Base-by-base conservation (phyloP, 1,140 invertebrate genomes). In the Euborellia annulipes region DNA sequence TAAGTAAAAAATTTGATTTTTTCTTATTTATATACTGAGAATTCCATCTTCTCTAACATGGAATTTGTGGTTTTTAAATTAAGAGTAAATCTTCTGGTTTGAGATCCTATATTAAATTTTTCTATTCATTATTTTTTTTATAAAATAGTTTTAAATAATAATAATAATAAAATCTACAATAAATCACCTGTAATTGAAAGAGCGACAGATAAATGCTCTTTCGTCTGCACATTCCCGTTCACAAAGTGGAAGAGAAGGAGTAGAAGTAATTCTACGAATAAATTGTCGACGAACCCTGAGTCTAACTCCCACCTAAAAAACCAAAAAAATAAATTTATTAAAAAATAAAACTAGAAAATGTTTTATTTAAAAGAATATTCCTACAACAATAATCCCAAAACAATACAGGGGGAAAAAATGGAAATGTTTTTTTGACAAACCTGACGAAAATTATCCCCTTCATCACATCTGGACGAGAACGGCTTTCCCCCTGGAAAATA, bases 141-240 rank as follows among this genome's bases (percentile, higher is more conserved):
- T n/a, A n/a, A n/a, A n/a, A n/a, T n/a, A n/a, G n/a, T n/a, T n/a
- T n/a, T n/a, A n/a, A n/a, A n/a, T n/a, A n/a, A n/a, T n/a, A n/a
- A n/a, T n/a, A n/a, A n/a, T n/a, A n/a, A n/a, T n/a, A n/a, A n/a
- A n/a, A n/a, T n/a, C n/a, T n/a, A n/a, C n/a, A n/a, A n/a, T n/a
- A n/a, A n/a, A n/a, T n/a, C 63, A 76, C 68, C 81, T 76, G 65
- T 76, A 90, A 66, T 90, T 91, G 63, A 90, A 90, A 11, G 85
- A 83, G 55, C 79, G 67, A 54, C 87, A 91, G n/a, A 84, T 72
- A 56, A 90, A 89, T 56, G 89, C 85, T 52, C 79, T 68, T 7
- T 78, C 73, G 56, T 87, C 82, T 13, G 78, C 72, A 58, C 87
- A 91, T 59, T 86, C 84, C 45, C 78, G 65, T 58, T 90, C 81